phyloP scores from a whole-genome alignment of 2,888 invertebrate genomes.

The Pycnomerus fuliginosus region DNA sequence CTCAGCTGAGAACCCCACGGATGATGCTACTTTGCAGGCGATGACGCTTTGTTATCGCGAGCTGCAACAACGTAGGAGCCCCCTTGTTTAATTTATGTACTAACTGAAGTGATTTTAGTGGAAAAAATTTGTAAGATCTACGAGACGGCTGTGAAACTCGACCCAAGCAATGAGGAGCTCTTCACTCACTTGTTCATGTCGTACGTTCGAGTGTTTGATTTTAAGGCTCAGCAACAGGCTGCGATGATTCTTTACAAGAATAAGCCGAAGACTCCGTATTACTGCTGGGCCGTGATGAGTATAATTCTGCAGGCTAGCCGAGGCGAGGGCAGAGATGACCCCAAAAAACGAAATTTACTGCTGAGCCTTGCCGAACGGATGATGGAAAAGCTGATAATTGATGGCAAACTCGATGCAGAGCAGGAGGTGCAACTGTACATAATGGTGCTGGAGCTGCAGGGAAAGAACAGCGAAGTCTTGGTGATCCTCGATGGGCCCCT shows the following conservation, averaged over 20 bases:
- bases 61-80: constrained; percentile 75
- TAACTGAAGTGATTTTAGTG: constrained; percentile 59
- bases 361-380: constrained; percentile 90
- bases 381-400: constrained; percentile 85
- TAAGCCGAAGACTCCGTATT: constrained; percentile 92
- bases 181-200: constrained; percentile 95
- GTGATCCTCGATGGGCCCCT: constrained; percentile 78
- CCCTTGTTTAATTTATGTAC: neutral
- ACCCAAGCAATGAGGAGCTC: constrained; percentile 88
- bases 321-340: constrained; percentile 43
- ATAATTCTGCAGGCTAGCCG: constrained; percentile 82
- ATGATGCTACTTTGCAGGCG: constrained; percentile 92
- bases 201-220: constrained; percentile 87
- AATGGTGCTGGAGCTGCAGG: constrained; percentile 79
- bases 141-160: constrained; percentile 82
- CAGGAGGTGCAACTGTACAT: constrained; percentile 91
- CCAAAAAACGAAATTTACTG: constrained; percentile 60
- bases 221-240: constrained; percentile 84
- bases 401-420: constrained; percentile 88
- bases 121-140: constrained; percentile 87
- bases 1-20: constrained; percentile 77
- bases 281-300: constrained; percentile 98
- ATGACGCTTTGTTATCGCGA: constrained; percentile 95
- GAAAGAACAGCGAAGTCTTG: constrained; percentile 79
- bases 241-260: constrained; percentile 90